Evolutionary conservation across 2,113 vertebrate genomes (phyloP).

Genomic region (Mastomys coucha): DNA sequence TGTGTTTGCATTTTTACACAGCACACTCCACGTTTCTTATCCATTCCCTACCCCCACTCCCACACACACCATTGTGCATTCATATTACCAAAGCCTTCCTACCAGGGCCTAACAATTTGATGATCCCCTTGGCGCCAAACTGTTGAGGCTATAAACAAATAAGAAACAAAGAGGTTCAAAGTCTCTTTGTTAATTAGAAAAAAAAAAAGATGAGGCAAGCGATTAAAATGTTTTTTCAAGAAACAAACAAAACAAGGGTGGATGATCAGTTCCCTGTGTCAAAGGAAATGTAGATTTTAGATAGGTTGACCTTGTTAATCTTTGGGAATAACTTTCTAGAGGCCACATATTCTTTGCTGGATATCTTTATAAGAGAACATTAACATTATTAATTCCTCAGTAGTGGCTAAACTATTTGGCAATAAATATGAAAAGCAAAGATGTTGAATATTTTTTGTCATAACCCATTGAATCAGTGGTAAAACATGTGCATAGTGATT

Average conservation of each 20-base stretch:
- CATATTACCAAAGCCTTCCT: neutral
- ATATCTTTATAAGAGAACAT: neutral
- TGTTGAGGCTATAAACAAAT: slow-evolving; percentile 46
- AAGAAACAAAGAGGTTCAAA: slow-evolving; percentile 21
- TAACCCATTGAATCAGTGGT: neutral
- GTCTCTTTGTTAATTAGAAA: slow-evolving; percentile 33
- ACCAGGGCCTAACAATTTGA: neutral
- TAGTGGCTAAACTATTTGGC: slow-evolving; percentile 8
- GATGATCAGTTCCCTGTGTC: neutral
- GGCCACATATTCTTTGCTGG: neutral
- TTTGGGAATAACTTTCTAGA: neutral
- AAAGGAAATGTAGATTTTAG: neutral
- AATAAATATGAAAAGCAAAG: neutral
- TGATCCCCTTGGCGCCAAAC: neutral
- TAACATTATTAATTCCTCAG: neutral
- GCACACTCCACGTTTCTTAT: neutral
- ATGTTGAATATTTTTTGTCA: neutral
- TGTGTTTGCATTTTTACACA: slow-evolving; percentile 78
- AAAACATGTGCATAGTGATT: neutral
- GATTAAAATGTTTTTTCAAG: neutral
- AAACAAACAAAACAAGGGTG: neutral
- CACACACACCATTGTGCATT: neutral
- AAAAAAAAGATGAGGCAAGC: neutral
- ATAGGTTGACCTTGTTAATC: neutral
- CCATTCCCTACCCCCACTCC: neutral